Percentiles rank a stretch among this genome's conserved stretches.
Conservation (phyloP, 2,797 vertebrate genomes). For the Decapterus maruadsi region DNA sequence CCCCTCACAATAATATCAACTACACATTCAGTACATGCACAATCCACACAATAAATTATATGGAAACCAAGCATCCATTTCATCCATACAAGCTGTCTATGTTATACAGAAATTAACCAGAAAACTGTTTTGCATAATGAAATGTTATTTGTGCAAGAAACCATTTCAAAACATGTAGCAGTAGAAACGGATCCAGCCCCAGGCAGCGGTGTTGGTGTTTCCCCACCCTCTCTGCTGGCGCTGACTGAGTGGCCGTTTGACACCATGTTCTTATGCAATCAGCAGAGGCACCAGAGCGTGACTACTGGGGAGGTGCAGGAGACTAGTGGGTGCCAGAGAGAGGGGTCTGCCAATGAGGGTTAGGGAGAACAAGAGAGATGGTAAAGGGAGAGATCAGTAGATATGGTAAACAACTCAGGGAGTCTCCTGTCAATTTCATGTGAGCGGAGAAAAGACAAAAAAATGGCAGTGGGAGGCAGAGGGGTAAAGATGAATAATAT, state of each 20-base stretch:
- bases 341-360: slow-evolving; percentile 17
- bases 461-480: background rate
- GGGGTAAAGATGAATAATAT: background rate
- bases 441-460: background rate
- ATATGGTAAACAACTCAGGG: slow-evolving; percentile 27
- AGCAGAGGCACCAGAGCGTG: slow-evolving; percentile 51
- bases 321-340: slow-evolving; percentile 37
- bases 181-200: no score
- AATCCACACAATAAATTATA: background rate
- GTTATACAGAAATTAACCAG: no score
- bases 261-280: slow-evolving; percentile 69
- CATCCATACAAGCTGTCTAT: no score
- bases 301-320: slow-evolving; percentile 40
- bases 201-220: slow-evolving; percentile 42
- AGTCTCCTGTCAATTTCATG: slow-evolving; percentile 7
- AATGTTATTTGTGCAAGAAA: background rate
- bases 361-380: background rate
- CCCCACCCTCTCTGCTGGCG: slow-evolving; percentile 19
- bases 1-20: no score
- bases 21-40: background rate
- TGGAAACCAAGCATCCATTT: no score
- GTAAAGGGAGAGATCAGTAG: background rate
- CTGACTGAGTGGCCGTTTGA: slow-evolving; percentile 57
- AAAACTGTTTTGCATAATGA: background rate
- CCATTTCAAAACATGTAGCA: slow-evolving; percentile 3